Percentiles rank a stretch among this genome's conserved stretches.
phyloP scores from a whole-genome alignment of 2,113 vertebrate genomes.

The Aleadryas rufinucha region DNA sequence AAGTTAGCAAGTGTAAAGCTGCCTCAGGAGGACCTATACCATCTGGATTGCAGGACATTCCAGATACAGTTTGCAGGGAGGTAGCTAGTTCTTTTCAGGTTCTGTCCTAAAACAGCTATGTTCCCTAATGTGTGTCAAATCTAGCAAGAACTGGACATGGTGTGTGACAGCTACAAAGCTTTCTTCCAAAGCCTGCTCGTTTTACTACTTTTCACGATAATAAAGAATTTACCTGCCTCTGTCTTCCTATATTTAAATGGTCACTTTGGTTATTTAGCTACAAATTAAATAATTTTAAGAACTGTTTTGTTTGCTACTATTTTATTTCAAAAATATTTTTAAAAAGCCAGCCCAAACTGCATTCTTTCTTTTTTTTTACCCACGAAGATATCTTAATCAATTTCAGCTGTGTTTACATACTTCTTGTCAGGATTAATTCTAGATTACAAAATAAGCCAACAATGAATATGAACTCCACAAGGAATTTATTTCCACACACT shows the following conservation, averaged over 20 bases:
- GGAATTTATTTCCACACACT: neutral
- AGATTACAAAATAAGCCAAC: neutral
- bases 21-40: neutral
- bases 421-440: neutral
- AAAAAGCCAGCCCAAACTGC: neutral
- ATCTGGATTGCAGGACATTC: neutral
- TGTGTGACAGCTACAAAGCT: neutral
- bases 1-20: neutral
- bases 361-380: neutral
- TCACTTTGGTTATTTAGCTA: neutral
- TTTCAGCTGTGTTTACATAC: slow-evolving; percentile 12
- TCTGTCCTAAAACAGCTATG: neutral
- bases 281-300: neutral
- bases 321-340: neutral
- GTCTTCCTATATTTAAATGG: neutral
- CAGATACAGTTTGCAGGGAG: neutral
- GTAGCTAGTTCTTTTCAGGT: neutral
- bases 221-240: neutral
- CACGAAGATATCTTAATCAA: neutral
- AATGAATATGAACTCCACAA: neutral
- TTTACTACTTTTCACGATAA: neutral
- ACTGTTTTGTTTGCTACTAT: neutral
- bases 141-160: neutral
- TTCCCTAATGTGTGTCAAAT: neutral
- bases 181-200: neutral